Evolutionary conservation across 2,797 vertebrate species (phyloP).

Genomic region (Syngnathus rostellatus): DNA sequence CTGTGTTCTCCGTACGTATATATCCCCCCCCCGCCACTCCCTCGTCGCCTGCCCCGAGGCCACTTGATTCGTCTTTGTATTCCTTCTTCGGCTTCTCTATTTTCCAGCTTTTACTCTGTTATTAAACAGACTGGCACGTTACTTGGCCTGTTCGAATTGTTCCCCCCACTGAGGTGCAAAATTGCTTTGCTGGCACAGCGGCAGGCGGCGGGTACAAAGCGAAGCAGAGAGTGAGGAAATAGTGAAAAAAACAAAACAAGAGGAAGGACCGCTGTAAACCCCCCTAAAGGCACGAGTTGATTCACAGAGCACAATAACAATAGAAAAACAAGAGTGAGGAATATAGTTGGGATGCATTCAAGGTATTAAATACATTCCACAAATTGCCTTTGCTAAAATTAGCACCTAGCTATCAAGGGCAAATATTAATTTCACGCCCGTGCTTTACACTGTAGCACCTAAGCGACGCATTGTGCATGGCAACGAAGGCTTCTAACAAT

Average conservation of each 20-base stretch:
- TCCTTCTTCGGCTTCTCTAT: slow-evolving; percentile 30
- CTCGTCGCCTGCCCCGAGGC: slow-evolving; percentile 40
- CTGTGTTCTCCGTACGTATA: slow-evolving; percentile 32
- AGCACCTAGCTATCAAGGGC: not conserved
- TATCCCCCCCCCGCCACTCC: slow-evolving; percentile 27
- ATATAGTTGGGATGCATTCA: not conserved
- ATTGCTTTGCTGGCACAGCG: slow-evolving; percentile 44
- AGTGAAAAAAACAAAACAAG: slow-evolving; percentile 25
- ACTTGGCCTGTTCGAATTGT: slow-evolving; percentile 46
- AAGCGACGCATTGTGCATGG: slow-evolving; percentile 32
- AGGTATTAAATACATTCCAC: not conserved
- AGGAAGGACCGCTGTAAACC: slow-evolving; percentile 30
- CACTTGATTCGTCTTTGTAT: slow-evolving; percentile 34
- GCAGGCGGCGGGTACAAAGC: slow-evolving; percentile 33
- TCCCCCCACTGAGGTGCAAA: slow-evolving; percentile 53
- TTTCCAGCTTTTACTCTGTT: slow-evolving; percentile 46
- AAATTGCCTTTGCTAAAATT: not conserved
- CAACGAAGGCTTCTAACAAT: slow-evolving; percentile 48
- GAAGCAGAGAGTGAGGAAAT: slow-evolving; percentile 36
- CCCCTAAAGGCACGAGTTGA: slow-evolving; percentile 39
- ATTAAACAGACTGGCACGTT: slow-evolving; percentile 54
- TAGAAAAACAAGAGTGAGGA: slow-evolving; percentile 11
- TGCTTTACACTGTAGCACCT: slow-evolving; percentile 17
- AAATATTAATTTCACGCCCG: not conserved
- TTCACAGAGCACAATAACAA: slow-evolving; percentile 35